Base-by-base conservation (phyloP, 1,140 invertebrate species). In the Drosophila azteca region DNA sequence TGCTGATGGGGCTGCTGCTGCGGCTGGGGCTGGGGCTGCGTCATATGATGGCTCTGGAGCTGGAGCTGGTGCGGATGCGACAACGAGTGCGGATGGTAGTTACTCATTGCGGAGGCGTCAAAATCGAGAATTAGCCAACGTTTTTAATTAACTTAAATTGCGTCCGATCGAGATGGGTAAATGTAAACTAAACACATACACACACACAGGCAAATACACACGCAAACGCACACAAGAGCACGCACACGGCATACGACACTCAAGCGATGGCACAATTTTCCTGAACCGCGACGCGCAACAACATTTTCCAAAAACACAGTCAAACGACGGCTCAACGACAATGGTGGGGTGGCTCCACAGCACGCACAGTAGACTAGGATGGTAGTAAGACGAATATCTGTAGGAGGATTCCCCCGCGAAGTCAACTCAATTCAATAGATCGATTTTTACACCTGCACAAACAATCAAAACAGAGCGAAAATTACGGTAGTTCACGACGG, bases 61-160 rank as follows among this genome's bases (percentile, higher is more conserved):
- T 90, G 79, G 51, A 77, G 68, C 50, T 78, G 85, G 57, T 85
- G 85, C 35, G 76, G 55, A 63, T 90, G 85, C 57, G 83, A 70
- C 53, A 79, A 63, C 57, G 81, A 68, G 65, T 85, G 81, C 39
- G 77, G 78, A 71, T 91, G 89, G 70, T 90, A 90, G 80, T 91
- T 91, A 72, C 90, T 91, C 90, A 91, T 91, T 73, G 71, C 83
- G 53, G 60, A 43, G 59, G 57, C 64, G 64, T 64, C 54, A 9
- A 58, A 62, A 55, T 44, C 58, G 68, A 68, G 71, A 85, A 68
- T 81, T 75, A 75, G 74, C 69, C 69, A 61, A 78, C 70, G 74
- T 88, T 82, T 78, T 88, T 82, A 85, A 85, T 85, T 88, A 85
- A 87, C 83, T 85, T 75, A 77, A 85, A 82, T 87, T 87, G 70